phyloP scores from a whole-genome alignment of 35 echinoderm and acorn worm species.

The Lytechinus variegatus region DNA sequence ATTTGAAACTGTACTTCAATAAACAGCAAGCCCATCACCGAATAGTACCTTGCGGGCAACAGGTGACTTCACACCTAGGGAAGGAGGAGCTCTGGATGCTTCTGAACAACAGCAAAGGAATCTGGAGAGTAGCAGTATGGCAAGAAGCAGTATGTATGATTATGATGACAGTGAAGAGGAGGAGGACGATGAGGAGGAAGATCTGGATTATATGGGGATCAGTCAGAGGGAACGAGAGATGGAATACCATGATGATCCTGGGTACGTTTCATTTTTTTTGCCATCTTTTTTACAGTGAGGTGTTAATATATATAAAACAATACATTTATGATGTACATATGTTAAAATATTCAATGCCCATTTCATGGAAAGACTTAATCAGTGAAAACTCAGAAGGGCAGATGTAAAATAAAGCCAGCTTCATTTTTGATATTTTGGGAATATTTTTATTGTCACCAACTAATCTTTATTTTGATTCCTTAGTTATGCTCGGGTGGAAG shows the following conservation, averaged over 20 bases:
- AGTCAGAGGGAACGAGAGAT: not conserved
- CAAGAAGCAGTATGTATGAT: conserved; percentile 90
- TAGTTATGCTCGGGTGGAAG: conserved; percentile 28
- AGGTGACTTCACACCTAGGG: not conserved
- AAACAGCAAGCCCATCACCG: conserved; percentile 64
- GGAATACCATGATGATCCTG: conserved; percentile 37
- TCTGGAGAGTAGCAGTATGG: conserved; percentile 80
- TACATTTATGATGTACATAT: too few species aligned
- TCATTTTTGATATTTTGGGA: too few species aligned
- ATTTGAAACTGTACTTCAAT: not conserved
- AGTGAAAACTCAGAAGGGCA: too few species aligned
- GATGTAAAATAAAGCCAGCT: too few species aligned
- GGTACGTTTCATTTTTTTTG: not conserved
- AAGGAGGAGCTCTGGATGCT: not conserved
- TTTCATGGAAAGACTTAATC: too few species aligned
- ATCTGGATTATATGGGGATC: conserved; percentile 32
- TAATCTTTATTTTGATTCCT: not conserved
- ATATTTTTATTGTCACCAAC: not conserved
- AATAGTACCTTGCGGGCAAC: conserved; percentile 58
- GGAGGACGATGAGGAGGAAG: conserved; percentile 65
- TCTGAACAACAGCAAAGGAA: not conserved
- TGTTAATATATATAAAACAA: too few species aligned
- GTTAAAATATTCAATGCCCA: too few species aligned
- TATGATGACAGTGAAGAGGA: conserved; percentile 86
- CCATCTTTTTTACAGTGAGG: not conserved